Conservation (phyloP, 2,888 invertebrate genomes). For the Drosophila falleni region DNA sequence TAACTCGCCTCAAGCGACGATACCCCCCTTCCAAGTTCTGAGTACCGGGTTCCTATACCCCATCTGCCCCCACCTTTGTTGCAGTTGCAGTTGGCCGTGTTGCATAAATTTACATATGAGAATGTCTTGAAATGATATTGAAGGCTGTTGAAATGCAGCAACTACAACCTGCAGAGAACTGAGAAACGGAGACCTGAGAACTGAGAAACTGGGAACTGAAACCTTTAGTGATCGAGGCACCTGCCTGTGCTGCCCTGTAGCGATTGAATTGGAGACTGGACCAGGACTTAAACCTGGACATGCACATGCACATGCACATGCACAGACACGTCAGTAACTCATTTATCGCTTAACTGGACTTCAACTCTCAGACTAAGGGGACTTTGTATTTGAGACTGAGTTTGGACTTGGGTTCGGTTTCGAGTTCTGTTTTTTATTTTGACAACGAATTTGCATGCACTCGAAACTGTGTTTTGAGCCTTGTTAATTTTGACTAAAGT, state of each 20-base stretch:
- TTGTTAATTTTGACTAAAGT: conserved; percentile 82
- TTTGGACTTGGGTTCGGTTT: conserved; percentile 28
- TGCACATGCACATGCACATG: conserved; percentile 74
- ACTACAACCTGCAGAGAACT: conserved; percentile 59
- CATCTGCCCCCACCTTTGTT: not conserved
- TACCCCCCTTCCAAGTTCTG: conserved; percentile 19
- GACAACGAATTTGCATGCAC: conserved; percentile 84
- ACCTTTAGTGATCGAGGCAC: conserved; percentile 48
- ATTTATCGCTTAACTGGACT: conserved; percentile 79
- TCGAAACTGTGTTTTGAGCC: conserved; percentile 83
- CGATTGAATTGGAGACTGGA: conserved; percentile 30
- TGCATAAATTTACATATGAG: conserved; percentile 83
- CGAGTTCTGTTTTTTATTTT: conserved; percentile 61
- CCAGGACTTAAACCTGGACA: conserved; percentile 54
- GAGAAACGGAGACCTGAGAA: not conserved
- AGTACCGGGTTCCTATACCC: not conserved
- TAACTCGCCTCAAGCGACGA: conserved; percentile 26
- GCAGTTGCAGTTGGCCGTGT: conserved; percentile 39
- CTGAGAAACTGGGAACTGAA: conserved; percentile 7
- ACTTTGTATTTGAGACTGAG: not conserved
- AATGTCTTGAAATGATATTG: conserved; percentile 78
- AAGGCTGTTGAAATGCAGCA: conserved; percentile 81
- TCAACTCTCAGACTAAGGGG: not conserved
- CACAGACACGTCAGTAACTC: conserved; percentile 77
- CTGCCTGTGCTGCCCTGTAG: conserved; percentile 60